Conservation (phyloP, 2,888 invertebrate genomes). For the Plagiodera versicolora region DNA sequence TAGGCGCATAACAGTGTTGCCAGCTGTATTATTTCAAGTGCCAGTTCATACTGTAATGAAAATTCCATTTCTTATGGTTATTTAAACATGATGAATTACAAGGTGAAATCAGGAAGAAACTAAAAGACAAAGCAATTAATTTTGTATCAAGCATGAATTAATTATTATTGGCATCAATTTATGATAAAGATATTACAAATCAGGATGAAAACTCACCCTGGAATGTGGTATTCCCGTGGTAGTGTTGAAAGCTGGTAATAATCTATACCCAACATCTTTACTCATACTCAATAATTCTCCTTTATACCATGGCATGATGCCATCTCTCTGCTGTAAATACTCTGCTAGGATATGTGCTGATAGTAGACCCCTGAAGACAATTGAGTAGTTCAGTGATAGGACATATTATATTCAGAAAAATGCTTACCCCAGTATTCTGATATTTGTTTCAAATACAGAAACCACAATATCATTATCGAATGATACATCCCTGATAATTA, state of each 20-base stretch:
- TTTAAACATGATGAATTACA: too few species aligned
- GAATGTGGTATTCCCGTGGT: constrained; percentile 96
- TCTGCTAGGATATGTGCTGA: constrained; percentile 91
- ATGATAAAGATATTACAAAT: neutral
- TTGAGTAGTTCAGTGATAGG: constrained; percentile 11
- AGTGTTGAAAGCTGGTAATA: constrained; percentile 98
- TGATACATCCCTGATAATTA: constrained; percentile 82
- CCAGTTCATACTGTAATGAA: too few species aligned
- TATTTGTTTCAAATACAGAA: constrained; percentile 98
- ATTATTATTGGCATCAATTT: neutral
- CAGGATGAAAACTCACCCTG: constrained; percentile 62
- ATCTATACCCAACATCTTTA: constrained; percentile 86
- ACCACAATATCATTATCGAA: constrained; percentile 95
- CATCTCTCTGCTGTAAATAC: constrained; percentile 74
- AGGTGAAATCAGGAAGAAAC: too few species aligned
- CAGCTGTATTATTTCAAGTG: too few species aligned
- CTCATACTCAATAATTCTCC: constrained; percentile 89
- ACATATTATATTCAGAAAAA: neutral
- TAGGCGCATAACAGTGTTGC: too few species aligned
- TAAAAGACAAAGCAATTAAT: too few species aligned
- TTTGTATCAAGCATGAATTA: too few species aligned
- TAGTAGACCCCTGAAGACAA: constrained; percentile 75
- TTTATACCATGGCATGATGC: constrained; percentile 79
- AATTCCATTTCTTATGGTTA: too few species aligned
- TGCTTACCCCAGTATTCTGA: constrained; percentile 90